Evolutionary conservation across 2,797 vertebrate species (phyloP).

Genomic region (Dallia pectoralis): DNA sequence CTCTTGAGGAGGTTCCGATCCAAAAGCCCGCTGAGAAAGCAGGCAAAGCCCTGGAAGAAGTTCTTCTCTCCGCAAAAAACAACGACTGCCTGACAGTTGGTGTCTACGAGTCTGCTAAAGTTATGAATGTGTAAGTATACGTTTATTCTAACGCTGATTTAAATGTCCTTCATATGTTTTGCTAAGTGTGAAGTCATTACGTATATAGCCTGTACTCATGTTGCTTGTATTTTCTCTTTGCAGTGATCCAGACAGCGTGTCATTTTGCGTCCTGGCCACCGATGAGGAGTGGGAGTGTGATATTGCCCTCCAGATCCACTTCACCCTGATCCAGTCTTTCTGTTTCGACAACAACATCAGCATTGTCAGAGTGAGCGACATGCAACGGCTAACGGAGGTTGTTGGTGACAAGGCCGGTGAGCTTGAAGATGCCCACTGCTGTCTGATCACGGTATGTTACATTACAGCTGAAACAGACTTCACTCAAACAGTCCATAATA

Average conservation of each 20-base stretch:
- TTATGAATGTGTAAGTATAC: constrained; percentile 92
- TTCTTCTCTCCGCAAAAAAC: constrained; percentile 83
- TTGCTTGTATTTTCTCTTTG: constrained; percentile 5
- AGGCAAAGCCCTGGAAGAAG: constrained; percentile 83
- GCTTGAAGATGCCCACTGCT: constrained; percentile 86
- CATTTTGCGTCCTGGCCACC: constrained; percentile 82
- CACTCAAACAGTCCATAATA: not conserved
- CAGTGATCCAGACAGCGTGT: constrained; percentile 85
- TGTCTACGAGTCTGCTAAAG: constrained; percentile 94
- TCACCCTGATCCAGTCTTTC: constrained; percentile 87
- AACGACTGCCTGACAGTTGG: constrained; percentile 89
- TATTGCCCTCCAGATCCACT: constrained; percentile 86
- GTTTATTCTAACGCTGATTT: not conserved
- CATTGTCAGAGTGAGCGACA: constrained; percentile 81
- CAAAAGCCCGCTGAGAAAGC: constrained; percentile 68
- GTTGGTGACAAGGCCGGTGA: constrained; percentile 74
- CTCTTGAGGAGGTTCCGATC: constrained; percentile 72
- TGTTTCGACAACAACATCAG: constrained; percentile 88
- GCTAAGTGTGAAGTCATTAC: not conserved
- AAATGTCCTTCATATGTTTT: not conserved
- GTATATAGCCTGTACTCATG: constrained; percentile 5
- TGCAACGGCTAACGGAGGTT: constrained; percentile 77
- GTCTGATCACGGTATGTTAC: constrained; percentile 88
- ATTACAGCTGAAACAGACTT: not conserved
- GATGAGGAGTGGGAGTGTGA: constrained; percentile 85